A percentile compares a stretch with the other conserved stretches of the same genome.
Conservation (phyloP, 2,888 invertebrate species). For the Dyspetes luteomarginatus region DNA sequence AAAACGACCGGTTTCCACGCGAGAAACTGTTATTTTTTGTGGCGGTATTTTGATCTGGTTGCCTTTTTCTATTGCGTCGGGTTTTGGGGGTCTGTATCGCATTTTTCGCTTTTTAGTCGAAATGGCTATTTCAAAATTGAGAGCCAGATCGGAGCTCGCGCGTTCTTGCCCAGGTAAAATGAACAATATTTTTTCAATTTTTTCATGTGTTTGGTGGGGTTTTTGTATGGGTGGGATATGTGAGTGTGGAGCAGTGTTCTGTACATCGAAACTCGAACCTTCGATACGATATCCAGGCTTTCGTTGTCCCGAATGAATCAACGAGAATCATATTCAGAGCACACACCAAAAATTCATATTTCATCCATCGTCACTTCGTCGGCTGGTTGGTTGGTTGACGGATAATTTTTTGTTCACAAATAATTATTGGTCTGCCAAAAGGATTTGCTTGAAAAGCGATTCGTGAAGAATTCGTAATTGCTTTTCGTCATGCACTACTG, state of each 20-base stretch:
- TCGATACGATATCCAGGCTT: constrained; percentile 57
- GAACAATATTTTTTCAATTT: constrained; percentile 33
- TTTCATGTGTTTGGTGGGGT: constrained; percentile 2
- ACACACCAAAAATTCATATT: background rate
- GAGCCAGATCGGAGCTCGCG: constrained; percentile 85
- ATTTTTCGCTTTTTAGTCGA: constrained; percentile 83
- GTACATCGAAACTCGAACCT: constrained; percentile 36
- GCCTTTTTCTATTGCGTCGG: constrained; percentile 90
- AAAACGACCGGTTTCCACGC: constrained; percentile 82
- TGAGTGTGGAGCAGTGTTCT: background rate
- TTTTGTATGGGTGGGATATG: constrained; percentile 22
- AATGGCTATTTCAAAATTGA: constrained; percentile 90
- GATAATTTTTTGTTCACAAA: constrained; percentile 42
- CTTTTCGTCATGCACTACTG: constrained; percentile 35
- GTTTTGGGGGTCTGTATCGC: constrained; percentile 87
- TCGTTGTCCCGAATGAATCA: constrained; percentile 61
- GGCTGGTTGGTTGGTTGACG: constrained; percentile 25
- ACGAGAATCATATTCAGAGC: constrained; percentile 38
- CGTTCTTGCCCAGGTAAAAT: constrained; percentile 80
- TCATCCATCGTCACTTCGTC: background rate
- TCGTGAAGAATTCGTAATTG: constrained; percentile 64
- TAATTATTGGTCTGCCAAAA: constrained; percentile 58
- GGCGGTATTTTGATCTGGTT: constrained; percentile 84
- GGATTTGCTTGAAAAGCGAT: constrained; percentile 30
- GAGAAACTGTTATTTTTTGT: constrained; percentile 83